Percentiles rank a stretch among this genome's conserved stretches.
phyloP scores from a whole-genome alignment of 1,140 invertebrate species.

The Drosophila tristis region DNA sequence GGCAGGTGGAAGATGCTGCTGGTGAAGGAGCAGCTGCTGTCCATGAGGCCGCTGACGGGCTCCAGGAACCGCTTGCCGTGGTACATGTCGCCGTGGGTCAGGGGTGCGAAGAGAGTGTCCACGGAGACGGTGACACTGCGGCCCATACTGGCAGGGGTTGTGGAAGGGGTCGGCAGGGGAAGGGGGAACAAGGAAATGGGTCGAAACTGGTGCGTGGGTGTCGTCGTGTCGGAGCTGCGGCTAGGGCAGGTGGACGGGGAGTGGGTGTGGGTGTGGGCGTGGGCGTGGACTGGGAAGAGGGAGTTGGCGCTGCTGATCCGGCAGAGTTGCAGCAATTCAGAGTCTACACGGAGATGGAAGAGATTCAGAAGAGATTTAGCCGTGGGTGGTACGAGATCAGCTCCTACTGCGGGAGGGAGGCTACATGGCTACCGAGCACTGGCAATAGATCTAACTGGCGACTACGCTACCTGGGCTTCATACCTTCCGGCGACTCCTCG shows the following conservation, averaged over 20 bases:
- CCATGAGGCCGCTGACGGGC: slow-evolving; percentile 54
- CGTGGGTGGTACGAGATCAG: not conserved
- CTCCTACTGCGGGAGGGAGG: not conserved
- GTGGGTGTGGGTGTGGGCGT: no score
- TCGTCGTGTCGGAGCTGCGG: slow-evolving; percentile 30
- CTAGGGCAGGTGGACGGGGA: slow-evolving; percentile 43
- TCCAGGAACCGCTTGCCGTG: slow-evolving; percentile 74
- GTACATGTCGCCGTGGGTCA: slow-evolving; percentile 57
- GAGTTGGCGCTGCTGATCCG: slow-evolving; percentile 14
- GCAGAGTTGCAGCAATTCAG: slow-evolving; percentile 62
- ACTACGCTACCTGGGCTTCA: slow-evolving; percentile 83
- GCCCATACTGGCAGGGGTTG: not conserved
- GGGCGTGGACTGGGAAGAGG: slow-evolving; percentile 7
- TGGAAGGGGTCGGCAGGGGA: not conserved
- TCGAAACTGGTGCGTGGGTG: slow-evolving; percentile 61
- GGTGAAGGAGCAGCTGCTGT: slow-evolving; percentile 69
- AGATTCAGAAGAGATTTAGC: not conserved
- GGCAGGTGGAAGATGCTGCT: slow-evolving; percentile 66
- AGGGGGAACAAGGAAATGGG: slow-evolving; percentile 46
- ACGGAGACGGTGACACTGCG: slow-evolving; percentile 45
- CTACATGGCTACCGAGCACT: slow-evolving; percentile 33
- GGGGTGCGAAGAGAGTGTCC: slow-evolving; percentile 51
- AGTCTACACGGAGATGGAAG: slow-evolving; percentile 39
- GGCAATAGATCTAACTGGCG: slow-evolving; percentile 50
- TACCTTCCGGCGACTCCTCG: slow-evolving; percentile 83